Evolutionary conservation across 2,888 invertebrate species (phyloP), one percentile per base, ranked within the genome.

Genomic region (Xestobium rufovillosum): DNA sequence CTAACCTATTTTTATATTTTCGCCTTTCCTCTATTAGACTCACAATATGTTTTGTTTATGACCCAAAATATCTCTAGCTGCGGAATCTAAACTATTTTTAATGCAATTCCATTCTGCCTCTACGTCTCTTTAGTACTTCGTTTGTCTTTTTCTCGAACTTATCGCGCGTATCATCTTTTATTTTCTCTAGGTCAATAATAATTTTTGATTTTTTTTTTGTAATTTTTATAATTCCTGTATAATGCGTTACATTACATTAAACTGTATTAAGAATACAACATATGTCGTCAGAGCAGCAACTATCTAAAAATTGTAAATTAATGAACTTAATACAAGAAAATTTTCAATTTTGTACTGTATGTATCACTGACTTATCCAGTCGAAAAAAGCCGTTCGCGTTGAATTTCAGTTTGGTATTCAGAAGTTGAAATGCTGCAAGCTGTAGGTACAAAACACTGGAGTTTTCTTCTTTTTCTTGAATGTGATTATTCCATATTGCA

Each of bases 271-370:
- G 27, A 67, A 63, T 4, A 67, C 63, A 11, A 66, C 55, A 41
- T 67, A 67, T 38, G 64, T 65, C n/a, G 64, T 60, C 10, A 64
- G 57, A 10, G 65, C 62, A 3, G 64, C 64, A 27, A 59, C 52
- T 19, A 66, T 62, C 67, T 67, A 42, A 2, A 44, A 23, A 26
- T 15, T 26, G 25, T 12, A 34, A 23, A 26, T 13, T 8, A 39
- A 30, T 26, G 32, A 11, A 3, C 19, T 26, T 13, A 14, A 1
- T n/a, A n/a, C n/a, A n/a, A n/a, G n/a, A n/a, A n/a, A n/a, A 13
- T 17, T 11, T 11, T n/a, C 12, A 2, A 6, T 19, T 14, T 45
- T 53, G 39, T 39, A 66, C 67, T 19, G 66, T 64, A 48, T 65
- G 66, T 34, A 66, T 55, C 2, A 67, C 47, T 3, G 65, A 60